Evolutionary conservation across 2,888 invertebrate species (phyloP).

Genomic region (Stenchaetothrips biformis): DNA sequence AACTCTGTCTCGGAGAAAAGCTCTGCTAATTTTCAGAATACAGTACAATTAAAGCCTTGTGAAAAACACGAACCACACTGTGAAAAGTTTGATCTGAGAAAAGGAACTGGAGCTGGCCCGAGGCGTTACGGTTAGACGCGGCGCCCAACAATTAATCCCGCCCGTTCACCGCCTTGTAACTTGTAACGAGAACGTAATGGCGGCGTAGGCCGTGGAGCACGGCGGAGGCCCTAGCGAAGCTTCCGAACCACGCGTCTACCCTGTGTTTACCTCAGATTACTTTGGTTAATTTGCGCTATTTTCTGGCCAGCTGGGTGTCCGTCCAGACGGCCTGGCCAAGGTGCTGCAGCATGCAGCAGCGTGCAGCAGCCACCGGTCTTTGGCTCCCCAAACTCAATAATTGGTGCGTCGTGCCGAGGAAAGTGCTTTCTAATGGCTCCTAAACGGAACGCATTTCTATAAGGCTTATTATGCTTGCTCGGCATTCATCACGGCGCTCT

Average conservation of each 20-base stretch:
- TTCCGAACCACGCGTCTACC: constrained; percentile 3
- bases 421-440: background rate
- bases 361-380: background rate
- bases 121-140: too few relatives aligned
- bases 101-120: too few relatives aligned
- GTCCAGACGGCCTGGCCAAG: background rate
- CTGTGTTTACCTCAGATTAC: constrained; percentile 23
- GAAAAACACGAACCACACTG: too few relatives aligned
- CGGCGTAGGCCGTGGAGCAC: background rate
- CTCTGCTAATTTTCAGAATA: too few relatives aligned
- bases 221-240: background rate
- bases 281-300: constrained; percentile 18
- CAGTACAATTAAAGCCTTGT: too few relatives aligned
- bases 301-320: background rate
- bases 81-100: too few relatives aligned
- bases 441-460: background rate
- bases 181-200: constrained; percentile 16
- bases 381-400: background rate
- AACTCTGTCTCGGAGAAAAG: too few relatives aligned
- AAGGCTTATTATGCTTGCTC: background rate
- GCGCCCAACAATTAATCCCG: background rate
- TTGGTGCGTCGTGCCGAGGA: background rate
- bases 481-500: background rate
- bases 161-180: background rate
- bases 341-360: background rate